Conservation (phyloP, 2,797 vertebrate genomes). For the Coregonus sp. region DNA sequence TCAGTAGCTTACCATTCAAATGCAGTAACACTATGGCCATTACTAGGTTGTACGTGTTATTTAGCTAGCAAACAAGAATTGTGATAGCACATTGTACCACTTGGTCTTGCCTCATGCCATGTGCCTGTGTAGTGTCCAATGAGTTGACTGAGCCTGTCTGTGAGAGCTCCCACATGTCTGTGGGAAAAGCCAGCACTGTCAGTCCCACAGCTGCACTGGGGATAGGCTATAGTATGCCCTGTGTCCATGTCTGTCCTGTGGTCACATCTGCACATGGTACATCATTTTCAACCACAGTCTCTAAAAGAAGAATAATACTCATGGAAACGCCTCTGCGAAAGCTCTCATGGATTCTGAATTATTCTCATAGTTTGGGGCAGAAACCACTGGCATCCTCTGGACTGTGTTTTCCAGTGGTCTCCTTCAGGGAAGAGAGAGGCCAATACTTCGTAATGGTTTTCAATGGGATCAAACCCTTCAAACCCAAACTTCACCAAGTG, state of each 20-base stretch:
- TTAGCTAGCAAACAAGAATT: not conserved
- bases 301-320: conserved; percentile 35
- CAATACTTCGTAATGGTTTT: conserved; percentile 5
- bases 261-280: conserved; percentile 23
- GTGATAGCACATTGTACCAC: not conserved
- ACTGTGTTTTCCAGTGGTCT: not conserved
- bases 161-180: not conserved
- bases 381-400: not conserved
- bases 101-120: not conserved
- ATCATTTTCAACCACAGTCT: conserved; percentile 16
- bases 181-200: not conserved
- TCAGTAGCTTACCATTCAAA: not conserved
- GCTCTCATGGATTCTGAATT: conserved; percentile 12
- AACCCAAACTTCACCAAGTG: conserved; percentile 1
- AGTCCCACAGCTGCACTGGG: conserved; percentile 16
- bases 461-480: conserved; percentile 7
- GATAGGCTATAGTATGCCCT: conserved; percentile 3
- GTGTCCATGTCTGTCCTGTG: conserved; percentile 6
- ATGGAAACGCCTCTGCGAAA: conserved; percentile 26
- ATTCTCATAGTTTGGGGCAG: conserved; percentile 25
- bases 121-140: not conserved
- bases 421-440: not conserved
- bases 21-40: not conserved
- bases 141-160: conserved; percentile 7
- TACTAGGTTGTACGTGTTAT: not conserved